Conservation (phyloP, 2,888 invertebrate species). For the Marasmarcha lunaedactyla region DNA sequence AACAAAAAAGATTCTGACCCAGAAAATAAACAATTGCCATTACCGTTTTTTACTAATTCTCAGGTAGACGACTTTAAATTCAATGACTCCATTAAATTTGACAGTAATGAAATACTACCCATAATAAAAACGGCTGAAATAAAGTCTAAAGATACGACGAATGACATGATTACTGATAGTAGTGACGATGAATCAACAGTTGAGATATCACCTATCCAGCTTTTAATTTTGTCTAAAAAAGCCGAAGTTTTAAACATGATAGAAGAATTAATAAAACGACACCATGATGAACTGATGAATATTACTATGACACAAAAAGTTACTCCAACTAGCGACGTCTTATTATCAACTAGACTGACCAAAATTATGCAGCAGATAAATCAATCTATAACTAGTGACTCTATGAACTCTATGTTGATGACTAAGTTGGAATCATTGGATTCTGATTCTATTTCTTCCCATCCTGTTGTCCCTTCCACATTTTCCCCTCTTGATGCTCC, state of each 20-base stretch:
- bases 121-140: no score
- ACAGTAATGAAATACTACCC: slow-evolving; percentile 5
- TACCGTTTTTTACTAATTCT: slow-evolving; percentile 47
- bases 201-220: slow-evolving; percentile 43
- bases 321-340: slow-evolving; percentile 30
- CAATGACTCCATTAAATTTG: slow-evolving; percentile 17
- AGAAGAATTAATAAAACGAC: slow-evolving; percentile 55
- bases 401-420: no score
- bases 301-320: slow-evolving; percentile 38
- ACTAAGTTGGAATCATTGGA: no score
- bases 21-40: slow-evolving; percentile 26
- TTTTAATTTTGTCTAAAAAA: slow-evolving; percentile 60
- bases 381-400: no score
- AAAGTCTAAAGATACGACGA: no score
- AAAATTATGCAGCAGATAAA: slow-evolving; percentile 28
- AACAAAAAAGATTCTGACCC: no score
- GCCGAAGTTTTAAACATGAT: slow-evolving; percentile 62
- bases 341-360: slow-evolving; percentile 43
- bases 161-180: no score
- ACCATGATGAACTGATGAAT: slow-evolving; percentile 52
- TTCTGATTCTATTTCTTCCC: slow-evolving; percentile 14
- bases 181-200: slow-evolving; percentile 13
- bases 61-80: slow-evolving; percentile 31
- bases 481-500: no score
- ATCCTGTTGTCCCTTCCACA: slow-evolving; percentile 19